A percentile compares a stretch with the other conserved stretches of the same genome.
Conservation (phyloP, 2,888 invertebrate species). For the Thera obeliscata region DNA sequence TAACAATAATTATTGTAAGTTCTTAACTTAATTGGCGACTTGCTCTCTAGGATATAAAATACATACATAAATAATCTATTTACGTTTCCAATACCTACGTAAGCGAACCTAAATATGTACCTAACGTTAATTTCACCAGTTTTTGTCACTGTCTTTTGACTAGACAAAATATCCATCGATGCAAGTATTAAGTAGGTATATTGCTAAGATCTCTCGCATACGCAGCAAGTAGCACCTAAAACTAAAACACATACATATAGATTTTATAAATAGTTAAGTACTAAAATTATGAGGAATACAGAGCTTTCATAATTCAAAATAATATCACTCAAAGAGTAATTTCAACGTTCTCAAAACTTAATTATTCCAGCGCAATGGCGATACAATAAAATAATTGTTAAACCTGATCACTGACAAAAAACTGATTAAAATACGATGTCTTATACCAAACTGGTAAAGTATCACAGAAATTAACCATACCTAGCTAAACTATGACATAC, state of each 20-base stretch:
- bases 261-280: slow-evolving; percentile 37
- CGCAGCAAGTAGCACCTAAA: slow-evolving; percentile 46
- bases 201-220: slow-evolving; percentile 35
- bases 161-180: slow-evolving; percentile 42
- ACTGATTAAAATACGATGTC: slow-evolving; percentile 64
- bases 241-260: slow-evolving; percentile 45
- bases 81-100: slow-evolving; percentile 28
- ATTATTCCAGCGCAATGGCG: slow-evolving; percentile 8
- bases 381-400: slow-evolving; percentile 13
- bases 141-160: slow-evolving; percentile 41
- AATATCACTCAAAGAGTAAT: slow-evolving; percentile 16
- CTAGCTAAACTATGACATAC: slow-evolving; percentile 79
- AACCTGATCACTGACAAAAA: slow-evolving; percentile 20
- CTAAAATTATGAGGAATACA: slow-evolving; percentile 24
- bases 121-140: slow-evolving; percentile 34
- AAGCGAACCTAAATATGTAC: slow-evolving; percentile 34
- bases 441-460: slow-evolving; percentile 82
- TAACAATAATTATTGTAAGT: slow-evolving; percentile 8
- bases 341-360: slow-evolving; percentile 9
- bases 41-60: slow-evolving; percentile 29
- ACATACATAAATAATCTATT: slow-evolving; percentile 35
- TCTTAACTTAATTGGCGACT: slow-evolving; percentile 28
- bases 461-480: slow-evolving; percentile 83
- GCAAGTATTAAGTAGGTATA: slow-evolving; percentile 38
- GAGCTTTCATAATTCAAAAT: slow-evolving; percentile 18